phyloP scores from a whole-genome alignment of 2,888 invertebrate genomes.

The Seira musarum region DNA sequence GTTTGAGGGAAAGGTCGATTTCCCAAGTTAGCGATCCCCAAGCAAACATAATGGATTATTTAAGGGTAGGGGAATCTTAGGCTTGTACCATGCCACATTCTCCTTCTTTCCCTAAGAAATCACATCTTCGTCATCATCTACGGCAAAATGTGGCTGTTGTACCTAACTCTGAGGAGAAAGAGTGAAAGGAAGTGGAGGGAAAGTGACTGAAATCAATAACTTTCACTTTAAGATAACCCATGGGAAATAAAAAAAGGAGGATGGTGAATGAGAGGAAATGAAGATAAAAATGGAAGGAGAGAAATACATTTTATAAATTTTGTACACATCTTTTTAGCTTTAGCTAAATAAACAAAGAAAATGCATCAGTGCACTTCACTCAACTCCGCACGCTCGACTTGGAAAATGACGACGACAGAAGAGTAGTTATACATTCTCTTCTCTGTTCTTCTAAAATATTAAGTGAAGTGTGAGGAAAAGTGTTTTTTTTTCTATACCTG shows the following conservation, averaged over 20 bases:
- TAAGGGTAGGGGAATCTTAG: too few species aligned
- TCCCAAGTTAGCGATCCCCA: slow-evolving; percentile 1
- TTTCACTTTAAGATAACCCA: slow-evolving; percentile 68
- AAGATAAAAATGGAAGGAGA: slow-evolving; percentile 37
- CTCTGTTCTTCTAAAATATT: slow-evolving; percentile 17
- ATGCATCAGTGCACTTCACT: slow-evolving; percentile 21
- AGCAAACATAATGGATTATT: too few species aligned
- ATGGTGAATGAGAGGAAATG: slow-evolving; percentile 50
- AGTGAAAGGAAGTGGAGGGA: slow-evolving; percentile 55
- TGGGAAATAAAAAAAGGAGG: slow-evolving; percentile 64
- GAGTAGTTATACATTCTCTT: neutral
- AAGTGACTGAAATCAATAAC: slow-evolving; percentile 67
- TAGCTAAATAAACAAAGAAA: slow-evolving; percentile 11
- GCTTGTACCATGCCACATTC: too few species aligned
- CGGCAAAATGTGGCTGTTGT: slow-evolving; percentile 18
- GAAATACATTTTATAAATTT: neutral
- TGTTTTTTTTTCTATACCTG: slow-evolving; percentile 72
- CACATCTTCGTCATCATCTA: neutral
- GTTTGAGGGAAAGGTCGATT: slow-evolving; percentile 20
- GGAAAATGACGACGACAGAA: slow-evolving; percentile 1
- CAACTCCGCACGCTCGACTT: neutral
- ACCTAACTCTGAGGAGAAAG: slow-evolving; percentile 33
- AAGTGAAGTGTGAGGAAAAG: slow-evolving; percentile 2
- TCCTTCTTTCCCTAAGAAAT: too few species aligned
- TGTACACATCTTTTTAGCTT: neutral